Evolutionary conservation across 1,140 invertebrate species (phyloP), one percentile per base, ranked within the genome.

Genomic region (Bombyx mori): DNA sequence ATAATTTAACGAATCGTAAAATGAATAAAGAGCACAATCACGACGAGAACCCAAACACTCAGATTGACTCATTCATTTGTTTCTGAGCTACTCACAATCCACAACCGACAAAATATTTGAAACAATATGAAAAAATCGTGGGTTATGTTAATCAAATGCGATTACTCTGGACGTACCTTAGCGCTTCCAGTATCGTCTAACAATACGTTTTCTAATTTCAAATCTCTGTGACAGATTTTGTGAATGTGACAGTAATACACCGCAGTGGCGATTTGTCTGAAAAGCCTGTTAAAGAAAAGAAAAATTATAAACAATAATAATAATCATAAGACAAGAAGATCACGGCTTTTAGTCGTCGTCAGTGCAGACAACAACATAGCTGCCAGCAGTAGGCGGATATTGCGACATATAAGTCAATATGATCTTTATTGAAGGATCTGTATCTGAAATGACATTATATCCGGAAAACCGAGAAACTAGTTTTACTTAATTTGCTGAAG

Each of bases 241-340:
- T 98, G 97, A 91, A 99, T 99, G 89, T 99, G 98, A 89, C 98
- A 99, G 89, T 99, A 99, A 86, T 98, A 98, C 50, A 99, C 94
- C 54, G 98, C 98, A 26, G 97, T 99, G 10, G 97, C 94, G 62
- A 99, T 98, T 89, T 99, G 98, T 53, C 98, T 91, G 86, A 99
- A 99, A 86, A 99, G 94, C 79, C 88, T 89, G 77, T 56, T 86
- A 86, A 57, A 56, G 58, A 60, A 47, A 47, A 10, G 12, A 18
- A 18, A 18, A 18, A 18, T 18, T 18, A 18, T 18, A 18, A 18
- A 18, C 12, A 18, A 47, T 12, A 47, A 10, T 47, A 10, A 47
- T 3, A 47, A 10, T 47, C 3, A 47, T 10, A 47, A 47, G 6
- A 51, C 50, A 18, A 12, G 22, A 51, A 51, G n/a, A 10, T 10